A percentile compares a stretch with the other conserved stretches of the same genome.
These are phyloP conservation scores for Phrynocephalus vlangalii DNA, from an alignment of 2,797 vertebrate genomes.

Conservation along the genomic window DNA sequence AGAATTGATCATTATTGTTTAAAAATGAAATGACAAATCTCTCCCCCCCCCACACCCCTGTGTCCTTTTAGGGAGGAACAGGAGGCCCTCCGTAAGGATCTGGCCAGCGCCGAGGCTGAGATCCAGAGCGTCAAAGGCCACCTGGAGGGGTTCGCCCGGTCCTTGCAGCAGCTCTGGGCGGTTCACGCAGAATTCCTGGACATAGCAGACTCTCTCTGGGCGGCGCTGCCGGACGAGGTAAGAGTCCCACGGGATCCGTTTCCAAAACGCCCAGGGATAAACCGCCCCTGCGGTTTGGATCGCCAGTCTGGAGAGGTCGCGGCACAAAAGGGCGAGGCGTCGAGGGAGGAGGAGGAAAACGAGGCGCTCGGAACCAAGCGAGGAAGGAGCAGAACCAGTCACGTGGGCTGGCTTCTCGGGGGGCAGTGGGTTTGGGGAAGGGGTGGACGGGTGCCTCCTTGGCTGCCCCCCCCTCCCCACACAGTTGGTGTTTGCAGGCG, in stretches of 20 bases:
- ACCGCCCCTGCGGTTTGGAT: no score
- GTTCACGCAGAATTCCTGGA: conserved; percentile 81
- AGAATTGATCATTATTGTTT: no score
- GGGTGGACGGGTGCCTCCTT: no score
- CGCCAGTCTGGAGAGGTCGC: neutral
- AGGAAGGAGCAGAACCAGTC: no score
- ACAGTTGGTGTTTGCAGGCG: conserved; percentile 38
- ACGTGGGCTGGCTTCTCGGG: neutral
- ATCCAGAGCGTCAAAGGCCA: conserved; percentile 69
- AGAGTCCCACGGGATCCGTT: neutral
- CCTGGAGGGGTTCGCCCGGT: conserved; percentile 79
- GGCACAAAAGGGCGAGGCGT: neutral
- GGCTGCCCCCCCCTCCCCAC: neutral
- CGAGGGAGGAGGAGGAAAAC: neutral
- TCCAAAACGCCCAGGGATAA: no score
- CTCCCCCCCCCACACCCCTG: neutral
- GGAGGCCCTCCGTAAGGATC: conserved; percentile 73
- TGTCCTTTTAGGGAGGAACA: conserved; percentile 42
- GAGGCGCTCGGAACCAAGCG: neutral
- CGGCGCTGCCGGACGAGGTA: conserved; percentile 80
- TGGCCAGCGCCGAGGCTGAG: conserved; percentile 73
- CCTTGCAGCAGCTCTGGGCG: conserved; percentile 75
- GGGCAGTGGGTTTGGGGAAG: no score
- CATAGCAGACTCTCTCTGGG: conserved; percentile 77
- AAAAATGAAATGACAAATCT: no score